phyloP scores from a whole-genome alignment of 2,797 vertebrate species.

The Arrhamphus sclerolepis region DNA sequence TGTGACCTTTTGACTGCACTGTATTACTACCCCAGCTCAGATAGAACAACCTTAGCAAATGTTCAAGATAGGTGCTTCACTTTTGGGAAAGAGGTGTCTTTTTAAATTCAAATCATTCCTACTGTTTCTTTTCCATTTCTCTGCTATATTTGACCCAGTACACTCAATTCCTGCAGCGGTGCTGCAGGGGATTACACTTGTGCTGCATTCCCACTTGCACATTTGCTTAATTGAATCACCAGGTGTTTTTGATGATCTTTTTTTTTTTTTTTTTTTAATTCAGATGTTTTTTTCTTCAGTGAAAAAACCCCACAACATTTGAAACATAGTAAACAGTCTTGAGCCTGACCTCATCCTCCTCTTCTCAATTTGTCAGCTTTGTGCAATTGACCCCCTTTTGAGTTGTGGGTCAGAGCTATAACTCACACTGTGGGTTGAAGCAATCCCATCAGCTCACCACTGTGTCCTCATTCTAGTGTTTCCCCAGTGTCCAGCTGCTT shows the following conservation, averaged over 20 bases:
- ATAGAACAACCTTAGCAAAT: constrained; percentile 44
- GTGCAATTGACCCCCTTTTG: constrained; percentile 66
- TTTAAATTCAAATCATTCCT: constrained; percentile 67
- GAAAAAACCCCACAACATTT: neutral
- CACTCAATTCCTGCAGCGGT: constrained; percentile 33
- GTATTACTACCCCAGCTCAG: constrained; percentile 43
- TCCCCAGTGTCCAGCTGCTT: constrained; percentile 61
- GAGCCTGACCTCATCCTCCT: constrained; percentile 40
- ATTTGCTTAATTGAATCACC: constrained; percentile 52
- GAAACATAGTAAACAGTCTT: constrained; percentile 52
- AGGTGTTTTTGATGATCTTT: constrained; percentile 27
- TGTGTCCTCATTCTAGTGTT: constrained; percentile 74
- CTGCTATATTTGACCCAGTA: constrained; percentile 40
- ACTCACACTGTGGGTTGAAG: constrained; percentile 68
- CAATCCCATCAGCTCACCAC: constrained; percentile 63
- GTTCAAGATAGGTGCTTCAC: constrained; percentile 41
- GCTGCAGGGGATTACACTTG: constrained; percentile 30
- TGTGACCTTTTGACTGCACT: constrained; percentile 55
- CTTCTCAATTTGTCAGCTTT: constrained; percentile 70
- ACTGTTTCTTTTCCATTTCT: constrained; percentile 48
- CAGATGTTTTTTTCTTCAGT: neutral
- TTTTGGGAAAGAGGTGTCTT: constrained; percentile 41
- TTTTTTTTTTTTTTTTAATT: neutral
- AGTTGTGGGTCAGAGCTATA: constrained; percentile 75
- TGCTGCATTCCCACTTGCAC: constrained; percentile 29